A percentile compares a stretch with the other conserved stretches of the same genome.
Conservation (phyloP, 2,888 invertebrate genomes). For the Clunio marinus region DNA sequence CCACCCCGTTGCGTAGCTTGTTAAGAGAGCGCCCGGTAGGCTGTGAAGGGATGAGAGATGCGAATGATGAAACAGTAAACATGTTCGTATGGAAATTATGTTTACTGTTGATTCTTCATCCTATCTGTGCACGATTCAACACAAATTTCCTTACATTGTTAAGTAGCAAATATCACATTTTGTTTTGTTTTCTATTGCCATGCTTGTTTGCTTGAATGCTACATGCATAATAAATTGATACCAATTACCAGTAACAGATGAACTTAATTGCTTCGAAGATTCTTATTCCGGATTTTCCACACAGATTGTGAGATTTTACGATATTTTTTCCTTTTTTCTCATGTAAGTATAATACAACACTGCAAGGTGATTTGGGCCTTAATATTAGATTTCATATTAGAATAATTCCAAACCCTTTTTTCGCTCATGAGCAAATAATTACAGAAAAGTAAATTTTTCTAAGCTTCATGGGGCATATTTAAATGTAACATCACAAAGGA, state of each 20-base stretch:
- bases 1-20: constrained; percentile 1
- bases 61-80: constrained; percentile 16
- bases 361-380: too few relatives aligned
- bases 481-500: too few relatives aligned
- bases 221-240: constrained; percentile 33
- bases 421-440: too few relatives aligned
- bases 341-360: too few relatives aligned
- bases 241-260: constrained; percentile 37
- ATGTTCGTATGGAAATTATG: constrained; percentile 18
- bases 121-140: not conserved
- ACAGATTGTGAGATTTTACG: not conserved
- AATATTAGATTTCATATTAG: too few relatives aligned
- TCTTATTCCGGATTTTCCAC: constrained; percentile 3
- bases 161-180: constrained; percentile 10
- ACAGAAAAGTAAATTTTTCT: too few relatives aligned
- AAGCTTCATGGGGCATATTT: too few relatives aligned
- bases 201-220: constrained; percentile 12
- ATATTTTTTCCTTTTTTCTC: too few relatives aligned
- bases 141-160: constrained; percentile 13
- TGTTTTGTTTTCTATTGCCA: not conserved
- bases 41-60: not conserved
- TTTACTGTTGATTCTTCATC: not conserved
- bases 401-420: too few relatives aligned
- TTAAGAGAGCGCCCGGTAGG: not conserved
- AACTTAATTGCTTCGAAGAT: constrained; percentile 25